A percentile compares a stretch with the other conserved stretches of the same genome.
These are phyloP conservation scores for Odontomyia ornata DNA, from an alignment of 2,888 invertebrate species.

Conservation along the genomic window DNA sequence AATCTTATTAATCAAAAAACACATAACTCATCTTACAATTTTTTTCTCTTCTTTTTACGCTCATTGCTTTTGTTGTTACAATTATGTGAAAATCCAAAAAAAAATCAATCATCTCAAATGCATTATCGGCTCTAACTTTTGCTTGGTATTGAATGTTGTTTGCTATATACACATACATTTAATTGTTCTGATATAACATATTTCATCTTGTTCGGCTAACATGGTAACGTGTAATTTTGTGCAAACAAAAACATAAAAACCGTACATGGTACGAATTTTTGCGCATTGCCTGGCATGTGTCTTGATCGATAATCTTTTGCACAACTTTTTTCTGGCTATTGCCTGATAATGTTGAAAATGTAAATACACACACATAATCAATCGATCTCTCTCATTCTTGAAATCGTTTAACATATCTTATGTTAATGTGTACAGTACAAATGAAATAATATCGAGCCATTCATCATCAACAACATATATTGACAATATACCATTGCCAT, in stretches of 20 bases:
- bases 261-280: background rate
- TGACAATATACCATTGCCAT: conserved; percentile 53
- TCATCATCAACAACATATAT: conserved; percentile 50
- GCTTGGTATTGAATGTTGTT: conserved; percentile 6
- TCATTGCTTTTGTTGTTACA: conserved; percentile 34
- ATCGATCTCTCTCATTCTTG: background rate
- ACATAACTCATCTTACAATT: conserved; percentile 23
- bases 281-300: too few relatives aligned
- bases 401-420: conserved; percentile 4
- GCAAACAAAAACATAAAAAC: background rate
- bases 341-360: background rate
- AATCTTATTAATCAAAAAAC: background rate
- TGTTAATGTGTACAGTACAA: conserved; percentile 48
- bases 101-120: conserved; percentile 36
- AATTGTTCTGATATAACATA: conserved; percentile 4
- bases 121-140: conserved; percentile 17
- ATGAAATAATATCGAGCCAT: conserved; percentile 49
- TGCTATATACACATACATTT: background rate
- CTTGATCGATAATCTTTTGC: background rate
- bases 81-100: conserved; percentile 24
- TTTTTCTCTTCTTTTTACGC: conserved; percentile 25
- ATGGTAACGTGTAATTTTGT: background rate
- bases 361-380: background rate
- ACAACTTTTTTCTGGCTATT: background rate
- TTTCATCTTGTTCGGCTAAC: background rate